Evolutionary conservation across 2,797 vertebrate genomes (phyloP).

Genomic region (Linurgus olivaceus): DNA sequence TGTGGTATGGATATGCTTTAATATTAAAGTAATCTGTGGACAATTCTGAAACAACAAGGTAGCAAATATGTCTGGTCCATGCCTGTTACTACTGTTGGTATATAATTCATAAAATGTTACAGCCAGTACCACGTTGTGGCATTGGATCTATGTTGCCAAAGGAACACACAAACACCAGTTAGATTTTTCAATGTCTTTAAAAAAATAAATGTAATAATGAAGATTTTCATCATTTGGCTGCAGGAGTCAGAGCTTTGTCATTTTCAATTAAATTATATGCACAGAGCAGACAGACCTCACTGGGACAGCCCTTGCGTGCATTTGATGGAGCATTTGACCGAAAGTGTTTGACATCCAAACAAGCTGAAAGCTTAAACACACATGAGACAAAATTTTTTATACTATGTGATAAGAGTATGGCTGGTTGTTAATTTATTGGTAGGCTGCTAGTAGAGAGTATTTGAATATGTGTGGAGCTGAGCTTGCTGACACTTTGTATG

Average conservation of each 20-base stretch:
- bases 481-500: neutral
- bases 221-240: neutral
- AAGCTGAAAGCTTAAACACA: neutral
- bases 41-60: neutral
- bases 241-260: neutral
- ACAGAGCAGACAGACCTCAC: neutral
- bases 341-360: neutral
- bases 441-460: neutral
- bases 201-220: neutral
- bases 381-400: neutral
- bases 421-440: neutral
- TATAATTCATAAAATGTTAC: neutral
- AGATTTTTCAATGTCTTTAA: neutral
- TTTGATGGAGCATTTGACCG: neutral
- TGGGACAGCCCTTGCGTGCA: neutral
- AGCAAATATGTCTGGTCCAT: neutral
- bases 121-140: neutral
- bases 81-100: neutral
- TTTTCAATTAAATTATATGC: neutral
- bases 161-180: neutral
- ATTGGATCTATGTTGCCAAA: neutral
- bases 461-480: neutral
- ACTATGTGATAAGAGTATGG: neutral
- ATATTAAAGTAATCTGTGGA: neutral
- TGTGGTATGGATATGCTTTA: neutral